Evolutionary conservation across 1,140 invertebrate genomes (phyloP), one percentile per base, ranked within the genome.

Genomic region (Atta texana): DNA sequence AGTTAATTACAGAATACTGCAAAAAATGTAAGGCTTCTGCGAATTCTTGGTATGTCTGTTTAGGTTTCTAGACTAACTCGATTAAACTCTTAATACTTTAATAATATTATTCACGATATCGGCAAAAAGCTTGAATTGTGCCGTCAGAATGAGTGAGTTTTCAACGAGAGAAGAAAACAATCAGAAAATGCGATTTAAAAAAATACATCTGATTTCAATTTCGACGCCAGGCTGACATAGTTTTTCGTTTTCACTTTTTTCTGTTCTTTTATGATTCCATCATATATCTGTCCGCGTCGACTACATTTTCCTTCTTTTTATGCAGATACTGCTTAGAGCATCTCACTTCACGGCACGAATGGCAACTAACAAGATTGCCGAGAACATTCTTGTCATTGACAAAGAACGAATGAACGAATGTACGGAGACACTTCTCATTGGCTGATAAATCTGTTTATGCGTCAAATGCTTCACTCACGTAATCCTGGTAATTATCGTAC

Each of bases 281-380:
- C 86, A 55, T 24, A 31, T 64, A 8, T 69, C 24, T 18, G 44
- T 39, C 24, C 49, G 61, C 69, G 24, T 16, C 78, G 57, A 3
- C 16, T 55, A 55, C 8, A 31, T 16, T 28, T 18, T 77, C 8
- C 31, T 68, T n/a, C 31, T 31, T 39, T 80, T 68, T 80, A 78
- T 68, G 74, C 87, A 88, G 63, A 85, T 85, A 63, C 14, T 6
- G 44, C 10, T 66, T 24, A 28, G 6, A 55, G 76, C 28, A 34
- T n/a, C 8, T 66, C 28, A 28, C 31, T 39, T 53, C 55, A 51
- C 28, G 10, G 53, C 57, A 31, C 66, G 59, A 74, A 76, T 51
- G 72, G 76, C 68, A 72, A 81, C 86, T 89, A 91, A 91, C 89
- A 90, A 90, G 89, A 88, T 91, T 87, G 87, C 88, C 16, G 49